A percentile compares a stretch with the other conserved stretches of the same genome.
Conservation (phyloP, 2,113 vertebrate genomes). For the Odocoileus hemionus region DNA sequence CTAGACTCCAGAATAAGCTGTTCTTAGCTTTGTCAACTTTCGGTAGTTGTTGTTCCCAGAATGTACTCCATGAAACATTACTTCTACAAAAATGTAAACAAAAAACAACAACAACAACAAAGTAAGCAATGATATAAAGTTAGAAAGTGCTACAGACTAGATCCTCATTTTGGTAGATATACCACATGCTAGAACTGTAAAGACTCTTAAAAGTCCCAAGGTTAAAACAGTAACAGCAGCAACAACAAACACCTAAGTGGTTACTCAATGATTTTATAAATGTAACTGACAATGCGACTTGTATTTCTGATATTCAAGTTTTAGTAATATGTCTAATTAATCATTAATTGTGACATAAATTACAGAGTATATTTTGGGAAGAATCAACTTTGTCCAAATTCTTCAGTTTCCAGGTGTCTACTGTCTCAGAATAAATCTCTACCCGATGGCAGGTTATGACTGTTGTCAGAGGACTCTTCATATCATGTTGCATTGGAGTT, state of each 20-base stretch:
- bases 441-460: accelerated
- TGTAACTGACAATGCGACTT: not conserved
- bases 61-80: not conserved
- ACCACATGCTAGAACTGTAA: not conserved
- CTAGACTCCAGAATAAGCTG: not conserved
- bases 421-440: not conserved
- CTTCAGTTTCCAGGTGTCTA: not conserved
- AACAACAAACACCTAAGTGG: not conserved
- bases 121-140: not conserved
- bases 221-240: not conserved
- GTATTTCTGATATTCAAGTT: not conserved
- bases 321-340: not conserved
- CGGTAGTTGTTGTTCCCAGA: not conserved
- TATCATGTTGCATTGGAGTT: not conserved
- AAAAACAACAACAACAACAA: not conserved
- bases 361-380: not conserved
- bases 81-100: not conserved
- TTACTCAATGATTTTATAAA: not conserved
- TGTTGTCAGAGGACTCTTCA: not conserved
- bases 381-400: not conserved
- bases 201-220: not conserved
- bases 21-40: not conserved
- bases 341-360: not conserved
- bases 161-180: not conserved
- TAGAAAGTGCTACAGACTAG: not conserved